phyloP scores from a whole-genome alignment of 2,797 vertebrate genomes.

The Chloroceryle inda region DNA sequence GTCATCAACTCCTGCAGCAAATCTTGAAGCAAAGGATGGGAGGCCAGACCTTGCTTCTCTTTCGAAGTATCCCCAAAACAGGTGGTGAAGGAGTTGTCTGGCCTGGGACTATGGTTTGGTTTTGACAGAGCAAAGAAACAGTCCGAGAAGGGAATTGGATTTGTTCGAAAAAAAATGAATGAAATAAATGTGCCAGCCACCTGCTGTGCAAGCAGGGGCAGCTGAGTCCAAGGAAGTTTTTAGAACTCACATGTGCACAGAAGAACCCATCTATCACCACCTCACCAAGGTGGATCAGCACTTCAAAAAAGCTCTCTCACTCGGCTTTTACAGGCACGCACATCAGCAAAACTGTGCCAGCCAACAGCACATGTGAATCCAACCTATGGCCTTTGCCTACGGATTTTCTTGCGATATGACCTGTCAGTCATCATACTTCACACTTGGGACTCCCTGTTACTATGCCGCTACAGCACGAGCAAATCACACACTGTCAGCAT shows the following conservation, averaged over 20 bases:
- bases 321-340: not conserved
- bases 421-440: not conserved
- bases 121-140: not conserved
- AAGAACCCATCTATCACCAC: not conserved
- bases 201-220: not conserved
- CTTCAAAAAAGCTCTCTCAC: not conserved
- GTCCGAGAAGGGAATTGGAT: not conserved
- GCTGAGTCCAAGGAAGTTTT: not conserved
- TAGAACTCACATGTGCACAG: not conserved
- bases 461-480: not conserved
- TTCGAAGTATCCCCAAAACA: not conserved
- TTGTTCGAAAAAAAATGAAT: not conserved
- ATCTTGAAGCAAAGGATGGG: not conserved
- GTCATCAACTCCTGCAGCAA: not conserved
- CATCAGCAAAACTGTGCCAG: not conserved
- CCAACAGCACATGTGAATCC: not conserved
- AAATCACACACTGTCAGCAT: fast-evolving
- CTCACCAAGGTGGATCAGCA: not conserved
- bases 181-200: not conserved
- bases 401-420: not conserved
- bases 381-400: not conserved
- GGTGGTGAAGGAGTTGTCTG: not conserved
- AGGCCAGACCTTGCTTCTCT: not conserved
- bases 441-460: not conserved
- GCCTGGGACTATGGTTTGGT: not conserved